phyloP scores from a whole-genome alignment of 2,797 vertebrate species.

The Microtus obscurus region DNA sequence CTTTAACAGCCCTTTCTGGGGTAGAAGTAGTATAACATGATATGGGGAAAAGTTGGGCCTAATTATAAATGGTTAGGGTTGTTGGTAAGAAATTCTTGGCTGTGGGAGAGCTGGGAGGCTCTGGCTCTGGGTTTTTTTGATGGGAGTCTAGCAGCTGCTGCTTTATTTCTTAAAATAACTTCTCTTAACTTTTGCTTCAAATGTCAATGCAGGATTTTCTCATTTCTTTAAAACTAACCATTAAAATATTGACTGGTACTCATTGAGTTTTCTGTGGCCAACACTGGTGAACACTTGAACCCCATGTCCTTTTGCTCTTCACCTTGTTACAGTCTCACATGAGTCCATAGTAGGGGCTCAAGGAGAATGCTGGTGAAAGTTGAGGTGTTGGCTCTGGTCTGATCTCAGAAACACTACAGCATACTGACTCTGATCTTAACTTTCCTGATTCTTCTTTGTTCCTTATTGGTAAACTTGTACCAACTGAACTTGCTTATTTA shows the following conservation, averaged over 20 bases:
- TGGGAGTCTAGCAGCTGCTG: background rate
- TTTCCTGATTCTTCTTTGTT: background rate
- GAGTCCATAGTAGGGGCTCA: too few relatives aligned
- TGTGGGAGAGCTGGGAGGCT: background rate
- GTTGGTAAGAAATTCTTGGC: background rate
- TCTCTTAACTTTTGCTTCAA: constrained; percentile 11
- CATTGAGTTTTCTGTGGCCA: background rate
- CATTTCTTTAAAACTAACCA: constrained; percentile 11
- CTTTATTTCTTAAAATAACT: constrained; percentile 49
- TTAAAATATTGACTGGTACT: constrained; percentile 1
- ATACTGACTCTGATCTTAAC: background rate
- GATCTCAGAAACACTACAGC: background rate
- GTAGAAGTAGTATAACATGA: background rate
- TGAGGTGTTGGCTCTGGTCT: background rate
- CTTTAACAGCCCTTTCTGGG: constrained; percentile 9
- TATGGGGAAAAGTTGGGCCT: background rate
- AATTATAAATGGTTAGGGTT: background rate
- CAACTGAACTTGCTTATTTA: background rate
- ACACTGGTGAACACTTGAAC: background rate
- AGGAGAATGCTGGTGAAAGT: background rate
- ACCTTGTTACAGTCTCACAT: background rate
- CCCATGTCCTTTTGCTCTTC: background rate
- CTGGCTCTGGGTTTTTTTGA: background rate
- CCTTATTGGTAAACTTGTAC: background rate
- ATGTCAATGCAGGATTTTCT: constrained; percentile 28